Percentiles rank a stretch among this genome's conserved stretches.
These are phyloP conservation scores for Melanotaenia maccullochi DNA, from an alignment of 2,797 vertebrate species.

Conservation along the genomic window DNA sequence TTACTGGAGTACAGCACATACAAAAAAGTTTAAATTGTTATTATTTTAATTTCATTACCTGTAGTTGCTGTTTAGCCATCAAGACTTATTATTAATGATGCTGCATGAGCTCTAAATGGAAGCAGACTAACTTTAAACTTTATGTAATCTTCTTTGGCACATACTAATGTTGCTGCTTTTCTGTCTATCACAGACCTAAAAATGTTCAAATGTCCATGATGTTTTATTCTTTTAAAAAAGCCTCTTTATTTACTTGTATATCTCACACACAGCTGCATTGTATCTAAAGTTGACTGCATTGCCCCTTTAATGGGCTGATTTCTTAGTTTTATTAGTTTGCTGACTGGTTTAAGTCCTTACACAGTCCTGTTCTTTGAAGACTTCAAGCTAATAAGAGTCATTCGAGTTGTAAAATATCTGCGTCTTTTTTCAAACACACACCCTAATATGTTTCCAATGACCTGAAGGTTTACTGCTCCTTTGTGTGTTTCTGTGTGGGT, in stretches of 20 bases:
- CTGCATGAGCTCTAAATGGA: neutral
- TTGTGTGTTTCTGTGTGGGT: neutral
- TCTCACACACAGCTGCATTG: neutral
- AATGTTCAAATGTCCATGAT: neutral
- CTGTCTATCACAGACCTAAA: neutral
- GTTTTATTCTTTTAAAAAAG: neutral
- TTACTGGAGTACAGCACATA: too few relatives aligned
- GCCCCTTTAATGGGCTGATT: slow-evolving; percentile 4
- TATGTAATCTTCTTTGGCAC: too few relatives aligned
- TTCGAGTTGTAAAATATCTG: slow-evolving; percentile 22
- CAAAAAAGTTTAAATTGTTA: neutral
- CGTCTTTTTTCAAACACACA: slow-evolving; percentile 15
- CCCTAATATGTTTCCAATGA: slow-evolving; percentile 22
- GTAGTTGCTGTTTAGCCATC: neutral
- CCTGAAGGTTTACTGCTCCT: slow-evolving; percentile 8
- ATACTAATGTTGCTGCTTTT: too few relatives aligned
- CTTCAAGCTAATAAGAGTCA: slow-evolving; percentile 16
- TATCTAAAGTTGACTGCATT: neutral
- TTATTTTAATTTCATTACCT: neutral
- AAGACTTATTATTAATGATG: neutral
- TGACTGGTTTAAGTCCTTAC: slow-evolving; percentile 1
- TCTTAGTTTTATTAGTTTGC: slow-evolving; percentile 6
- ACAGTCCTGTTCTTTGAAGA: slow-evolving; percentile 14
- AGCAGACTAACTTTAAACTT: neutral
- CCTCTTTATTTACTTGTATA: neutral